A percentile compares a stretch with the other conserved stretches of the same genome.
phyloP scores from a whole-genome alignment of 2,797 vertebrate species.

The Danio aesculapii region DNA sequence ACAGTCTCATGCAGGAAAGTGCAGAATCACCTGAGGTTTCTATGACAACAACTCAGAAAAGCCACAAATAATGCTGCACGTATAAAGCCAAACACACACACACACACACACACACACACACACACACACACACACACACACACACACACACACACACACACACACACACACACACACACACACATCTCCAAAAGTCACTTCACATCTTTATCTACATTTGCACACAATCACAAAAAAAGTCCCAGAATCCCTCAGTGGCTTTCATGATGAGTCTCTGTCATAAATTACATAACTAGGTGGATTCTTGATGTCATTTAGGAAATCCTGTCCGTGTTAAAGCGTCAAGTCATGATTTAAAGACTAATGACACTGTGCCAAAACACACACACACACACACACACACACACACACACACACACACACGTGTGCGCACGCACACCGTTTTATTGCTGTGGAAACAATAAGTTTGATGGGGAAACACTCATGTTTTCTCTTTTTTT shows the following conservation, averaged over 20 bases:
- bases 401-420: too few relatives aligned
- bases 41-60: constrained; percentile 69
- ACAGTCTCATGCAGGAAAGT: not conserved
- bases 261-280: constrained; percentile 32
- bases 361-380: constrained; percentile 3
- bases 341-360: constrained; percentile 34
- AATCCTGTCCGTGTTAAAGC: constrained; percentile 55
- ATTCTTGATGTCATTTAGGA: constrained; percentile 70
- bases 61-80: constrained; percentile 37
- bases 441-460: too few relatives aligned
- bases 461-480: too few relatives aligned
- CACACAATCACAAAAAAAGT: not conserved
- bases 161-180: constrained; percentile 3
- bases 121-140: not conserved
- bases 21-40: constrained; percentile 71
- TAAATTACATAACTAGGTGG: constrained; percentile 61
- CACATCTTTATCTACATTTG: not conserved
- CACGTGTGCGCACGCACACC: too few relatives aligned
- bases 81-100: constrained; percentile 2
- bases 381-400: not conserved
- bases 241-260: constrained; percentile 1
- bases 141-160: not conserved
- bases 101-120: not conserved
- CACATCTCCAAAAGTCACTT: not conserved
- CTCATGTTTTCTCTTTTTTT: too few relatives aligned